A percentile compares a stretch with the other conserved stretches of the same genome.
Evolutionary conservation across 1,140 invertebrate genomes (phyloP).

Genomic region (Rhopalosiphum maidis): DNA sequence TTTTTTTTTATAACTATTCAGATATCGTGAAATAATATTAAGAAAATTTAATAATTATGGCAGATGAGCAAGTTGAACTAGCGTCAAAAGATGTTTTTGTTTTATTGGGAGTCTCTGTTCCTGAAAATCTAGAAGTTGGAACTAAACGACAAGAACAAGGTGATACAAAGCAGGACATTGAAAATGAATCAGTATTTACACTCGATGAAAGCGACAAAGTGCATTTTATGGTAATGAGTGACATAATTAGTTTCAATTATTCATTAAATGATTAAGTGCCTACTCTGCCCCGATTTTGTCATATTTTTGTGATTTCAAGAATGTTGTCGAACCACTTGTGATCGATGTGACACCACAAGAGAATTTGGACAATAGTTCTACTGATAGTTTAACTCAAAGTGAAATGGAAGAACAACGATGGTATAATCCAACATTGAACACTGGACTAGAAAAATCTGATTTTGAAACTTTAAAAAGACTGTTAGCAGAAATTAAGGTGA

Average conservation of each 20-base stretch:
- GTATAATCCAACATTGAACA: constrained; percentile 17
- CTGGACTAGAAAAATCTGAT: background rate
- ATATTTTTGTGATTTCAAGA: constrained; percentile 6
- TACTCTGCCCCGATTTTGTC: background rate
- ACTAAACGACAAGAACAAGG: background rate
- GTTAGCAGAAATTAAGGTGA: constrained; percentile 32
- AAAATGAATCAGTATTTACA: background rate
- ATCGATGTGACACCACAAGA: background rate
- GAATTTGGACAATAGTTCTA: constrained; percentile 38
- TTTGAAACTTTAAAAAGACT: background rate
- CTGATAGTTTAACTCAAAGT: constrained; percentile 8
- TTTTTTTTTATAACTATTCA: background rate
- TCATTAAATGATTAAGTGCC: background rate
- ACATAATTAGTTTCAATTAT: background rate
- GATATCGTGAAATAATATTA: background rate
- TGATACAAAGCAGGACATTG: background rate
- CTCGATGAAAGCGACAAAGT: background rate
- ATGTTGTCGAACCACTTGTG: background rate
- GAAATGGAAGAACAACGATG: constrained; percentile 38
- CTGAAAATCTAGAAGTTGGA: constrained; percentile 19
- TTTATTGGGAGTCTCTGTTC: constrained; percentile 2
- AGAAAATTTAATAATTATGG: background rate
- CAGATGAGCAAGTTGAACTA: background rate
- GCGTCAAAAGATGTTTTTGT: constrained; percentile 43
- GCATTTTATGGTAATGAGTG: background rate